Evolutionary conservation across 2,888 invertebrate genomes (phyloP).

Genomic region (Hypsopygia costalis): DNA sequence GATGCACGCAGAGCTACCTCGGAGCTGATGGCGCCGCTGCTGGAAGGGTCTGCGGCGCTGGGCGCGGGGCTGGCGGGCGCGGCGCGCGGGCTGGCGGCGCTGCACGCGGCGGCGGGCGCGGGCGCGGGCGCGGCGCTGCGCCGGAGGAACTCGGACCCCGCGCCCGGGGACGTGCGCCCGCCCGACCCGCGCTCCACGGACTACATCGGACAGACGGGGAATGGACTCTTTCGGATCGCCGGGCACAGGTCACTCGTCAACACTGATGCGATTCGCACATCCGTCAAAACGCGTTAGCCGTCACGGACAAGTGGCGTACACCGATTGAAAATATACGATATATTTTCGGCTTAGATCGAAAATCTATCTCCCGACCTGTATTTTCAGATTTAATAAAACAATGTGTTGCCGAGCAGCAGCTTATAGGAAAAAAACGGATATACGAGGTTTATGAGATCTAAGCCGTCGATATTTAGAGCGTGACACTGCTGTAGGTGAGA

Average conservation of each 20-base stretch:
- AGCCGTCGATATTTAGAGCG: no score
- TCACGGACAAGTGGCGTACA: no score
- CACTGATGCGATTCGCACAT: no score
- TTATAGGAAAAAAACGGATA: no score
- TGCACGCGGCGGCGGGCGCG: constrained; percentile 42
- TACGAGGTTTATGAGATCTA: no score
- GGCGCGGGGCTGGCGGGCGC: constrained; percentile 32
- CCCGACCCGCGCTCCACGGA: constrained; percentile 67
- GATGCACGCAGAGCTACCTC: constrained; percentile 36
- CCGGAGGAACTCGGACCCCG: constrained; percentile 88
- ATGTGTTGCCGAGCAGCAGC: no score
- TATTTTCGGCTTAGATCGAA: no score
- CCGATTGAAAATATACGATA: no score
- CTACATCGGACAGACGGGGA: constrained; percentile 80
- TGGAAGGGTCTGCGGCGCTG: constrained; percentile 12
- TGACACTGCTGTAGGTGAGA: no score
- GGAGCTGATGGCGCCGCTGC: constrained; percentile 38
- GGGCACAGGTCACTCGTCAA: constrained; percentile 84
- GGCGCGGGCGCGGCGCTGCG: constrained; percentile 78
- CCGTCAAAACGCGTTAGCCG: no score
- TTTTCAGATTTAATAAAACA: no score
- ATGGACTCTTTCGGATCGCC: constrained; percentile 86
- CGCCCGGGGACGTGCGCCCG: constrained; percentile 70
- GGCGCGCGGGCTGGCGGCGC: constrained; percentile 38
- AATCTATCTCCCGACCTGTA: no score